Evolutionary conservation across 2,113 vertebrate genomes (phyloP), one percentile per base, ranked within the genome.

Genomic region (Macquaria australasica): DNA sequence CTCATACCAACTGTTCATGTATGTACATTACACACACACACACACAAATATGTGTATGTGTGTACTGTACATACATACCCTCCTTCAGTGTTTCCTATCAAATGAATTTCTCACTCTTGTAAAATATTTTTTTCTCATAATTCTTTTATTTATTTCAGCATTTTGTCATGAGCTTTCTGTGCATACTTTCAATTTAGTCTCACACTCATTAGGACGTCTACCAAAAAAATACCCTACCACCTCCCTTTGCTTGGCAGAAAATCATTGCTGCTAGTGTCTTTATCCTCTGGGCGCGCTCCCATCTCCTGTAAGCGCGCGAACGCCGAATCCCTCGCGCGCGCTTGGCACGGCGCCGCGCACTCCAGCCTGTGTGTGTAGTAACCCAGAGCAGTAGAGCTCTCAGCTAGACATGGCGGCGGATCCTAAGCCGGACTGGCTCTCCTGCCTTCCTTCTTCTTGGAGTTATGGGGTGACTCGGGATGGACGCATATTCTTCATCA

Each of bases 401-500:
- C 59, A 89, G 87, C 43, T 62, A 90, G 95, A 95, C 96, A 97
- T 97, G 97, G 97, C 97, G 97, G 97, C 96, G 94, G 97, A 97
- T 69, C 96, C 95, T 80, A 94, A 94, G 93, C 96, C 95, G 93
- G 97, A 97, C 94, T 97, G 97, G 96, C 89, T 97, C 87, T 95
- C 95, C 93, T 95, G 96, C 82, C 96, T 98, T 86, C 97, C 97
- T 79, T 95, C 95, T 77, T 94, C 95, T 74, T 98, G 97, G 97
- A 96, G 96, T 89, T 96, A 96, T 83, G 97, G 97, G 71, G 96
- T 97, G 90, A 96, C 96, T 81, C 92, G 93, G 87, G 97, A 97
- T 91, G 97, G 97, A 93, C 96, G 97, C 23, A 95, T 97, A 90
- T 98, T 97, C 96, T 98, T 98, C 90, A 97, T 97, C 94, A 97